A percentile compares a stretch with the other conserved stretches of the same genome.
These are phyloP conservation scores for Aphaenogaster floridana DNA, from an alignment of 1,140 invertebrate genomes.

Conservation along the genomic window DNA sequence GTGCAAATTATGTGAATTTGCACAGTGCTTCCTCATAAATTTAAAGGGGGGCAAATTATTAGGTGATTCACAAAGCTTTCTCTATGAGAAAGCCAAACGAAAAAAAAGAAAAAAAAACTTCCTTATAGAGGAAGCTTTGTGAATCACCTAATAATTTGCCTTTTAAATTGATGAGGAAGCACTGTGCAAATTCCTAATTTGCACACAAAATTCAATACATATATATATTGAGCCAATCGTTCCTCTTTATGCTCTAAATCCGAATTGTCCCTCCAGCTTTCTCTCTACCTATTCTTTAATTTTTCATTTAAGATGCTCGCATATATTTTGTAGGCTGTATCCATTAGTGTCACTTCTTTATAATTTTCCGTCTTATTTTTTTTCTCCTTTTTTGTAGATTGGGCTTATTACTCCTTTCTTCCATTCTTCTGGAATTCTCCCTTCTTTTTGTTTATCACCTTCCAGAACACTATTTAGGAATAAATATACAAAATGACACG, in stretches of 20 bases:
- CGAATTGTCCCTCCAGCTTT: not conserved
- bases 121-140: no score
- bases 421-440: not conserved
- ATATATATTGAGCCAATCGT: not conserved
- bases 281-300: not conserved
- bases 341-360: not conserved
- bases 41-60: no score
- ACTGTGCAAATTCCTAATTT: not conserved
- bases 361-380: not conserved
- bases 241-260: not conserved
- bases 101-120: no score
- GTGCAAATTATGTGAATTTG: no score
- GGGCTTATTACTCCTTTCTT: not conserved
- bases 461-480: no score
- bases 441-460: not conserved
- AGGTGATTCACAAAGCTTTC: no score
- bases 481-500: no score
- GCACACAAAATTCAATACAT: not conserved
- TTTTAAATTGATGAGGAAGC: no score
- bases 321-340: not conserved
- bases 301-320: not conserved
- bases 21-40: no score
- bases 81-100: no score
- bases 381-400: not conserved
- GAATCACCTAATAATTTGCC: no score